These are phyloP conservation scores for Cecidostiba fungosa DNA, from an alignment of 2,888 invertebrate species.

Conservation along the genomic window DNA sequence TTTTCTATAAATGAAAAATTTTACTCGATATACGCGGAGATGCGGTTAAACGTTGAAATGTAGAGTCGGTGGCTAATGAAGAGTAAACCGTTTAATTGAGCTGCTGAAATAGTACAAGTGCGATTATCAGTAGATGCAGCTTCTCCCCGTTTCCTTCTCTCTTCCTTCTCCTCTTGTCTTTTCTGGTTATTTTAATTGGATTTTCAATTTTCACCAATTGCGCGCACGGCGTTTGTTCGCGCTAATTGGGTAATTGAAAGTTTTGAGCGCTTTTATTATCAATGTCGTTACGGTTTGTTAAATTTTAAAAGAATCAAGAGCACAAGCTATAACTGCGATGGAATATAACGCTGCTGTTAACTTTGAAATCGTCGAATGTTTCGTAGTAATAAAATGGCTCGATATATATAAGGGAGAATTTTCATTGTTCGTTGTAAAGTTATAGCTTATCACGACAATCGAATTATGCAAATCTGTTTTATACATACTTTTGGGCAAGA, in stretches of 20 bases:
- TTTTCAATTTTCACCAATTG: conserved; percentile 43
- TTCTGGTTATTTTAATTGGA: conserved; percentile 12
- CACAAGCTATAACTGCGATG: background rate
- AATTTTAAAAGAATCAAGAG: conserved; percentile 1
- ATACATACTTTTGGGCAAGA: too few species aligned
- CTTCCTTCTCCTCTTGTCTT: background rate
- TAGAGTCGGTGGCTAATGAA: background rate
- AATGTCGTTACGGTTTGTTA: conserved; percentile 46
- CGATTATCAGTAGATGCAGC: conserved; percentile 1
- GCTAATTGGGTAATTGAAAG: conserved; percentile 43
- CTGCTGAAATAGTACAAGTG: background rate
- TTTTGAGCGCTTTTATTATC: conserved; percentile 22
- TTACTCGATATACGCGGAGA: background rate
- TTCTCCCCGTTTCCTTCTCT: background rate
- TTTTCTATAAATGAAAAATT: background rate
- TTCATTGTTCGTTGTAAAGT: too few species aligned
- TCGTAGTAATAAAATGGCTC: too few species aligned
- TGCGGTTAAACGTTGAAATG: background rate
- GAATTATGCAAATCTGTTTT: too few species aligned
- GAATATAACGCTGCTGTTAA: background rate
- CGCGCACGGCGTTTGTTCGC: background rate
- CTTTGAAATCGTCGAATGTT: too few species aligned
- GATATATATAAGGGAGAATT: too few species aligned
- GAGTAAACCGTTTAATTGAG: background rate
- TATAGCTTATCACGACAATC: too few species aligned